Evolutionary conservation across 1,140 invertebrate species (phyloP), one percentile per base, ranked within the genome.

Genomic region (Andrena cerasifolii): DNA sequence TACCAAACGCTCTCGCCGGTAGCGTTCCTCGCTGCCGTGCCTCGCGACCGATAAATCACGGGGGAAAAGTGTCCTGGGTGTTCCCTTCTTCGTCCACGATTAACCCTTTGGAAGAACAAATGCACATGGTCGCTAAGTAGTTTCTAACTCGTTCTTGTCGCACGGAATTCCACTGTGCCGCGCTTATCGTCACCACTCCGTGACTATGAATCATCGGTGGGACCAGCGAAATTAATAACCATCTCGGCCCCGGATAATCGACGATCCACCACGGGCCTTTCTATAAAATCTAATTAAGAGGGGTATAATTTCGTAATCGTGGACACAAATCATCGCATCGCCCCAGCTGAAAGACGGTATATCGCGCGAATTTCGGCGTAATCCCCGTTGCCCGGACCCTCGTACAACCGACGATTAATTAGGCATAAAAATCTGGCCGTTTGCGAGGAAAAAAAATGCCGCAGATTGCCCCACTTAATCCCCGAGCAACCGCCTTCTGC

Each of bases 381-480:
- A 90, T 89, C 86, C 78, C 49, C 67, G 75, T 79, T 81, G 47
- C 31, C 83, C 88, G 86, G 4, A 40, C 83, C 67, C 76, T 70
- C 83, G 84, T 86, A 92, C 91, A 91, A 89, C 88, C 88, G 89
- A 87, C 91, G 89, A 91, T 93, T 91, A 91, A 92, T 92, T 91
- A 87, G 80, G 85, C 86, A 88, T 90, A 89, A 92, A 90, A 89
- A 87, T 88, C 85, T 75, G 66, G 77, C 84, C 84, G 84, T 87
- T 89, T 85, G 68, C 67, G 79, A 80, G 78, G 61, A 80, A 89
- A 89, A 90, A 89, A 90, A 91, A 90, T 85, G 81, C 86, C 83
- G 78, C 89, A 89, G 89, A 90, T 92, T 91, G 90, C 89, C 83
- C 88, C 82, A 86, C 89, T 91, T 92, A 91, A 91, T 91, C 89